A percentile compares a stretch with the other conserved stretches of the same genome.
These are phyloP conservation scores for Bombus fervidus DNA, from an alignment of 1,140 invertebrate genomes.

Conservation along the genomic window DNA sequence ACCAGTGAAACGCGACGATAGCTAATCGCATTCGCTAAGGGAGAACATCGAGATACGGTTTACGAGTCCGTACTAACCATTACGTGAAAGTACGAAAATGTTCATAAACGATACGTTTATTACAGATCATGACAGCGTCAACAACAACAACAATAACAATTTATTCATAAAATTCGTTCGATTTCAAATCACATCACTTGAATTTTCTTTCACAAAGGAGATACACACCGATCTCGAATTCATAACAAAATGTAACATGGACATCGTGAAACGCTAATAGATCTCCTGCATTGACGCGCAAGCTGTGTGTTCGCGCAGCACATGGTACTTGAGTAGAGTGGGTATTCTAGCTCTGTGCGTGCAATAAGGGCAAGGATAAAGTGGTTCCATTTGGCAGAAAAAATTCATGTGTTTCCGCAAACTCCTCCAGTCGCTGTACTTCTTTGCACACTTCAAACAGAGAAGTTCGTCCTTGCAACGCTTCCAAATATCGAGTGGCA, in stretches of 20 bases:
- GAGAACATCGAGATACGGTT: neutral
- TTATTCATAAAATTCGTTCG: neutral
- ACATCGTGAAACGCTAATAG: neutral
- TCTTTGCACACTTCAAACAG: conserved; percentile 73
- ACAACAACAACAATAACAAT: neutral
- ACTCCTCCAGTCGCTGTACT: conserved; percentile 76
- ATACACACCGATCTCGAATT: neutral
- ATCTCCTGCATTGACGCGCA: neutral
- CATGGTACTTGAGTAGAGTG: conserved; percentile 74
- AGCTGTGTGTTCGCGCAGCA: conserved; percentile 46
- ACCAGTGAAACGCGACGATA: neutral
- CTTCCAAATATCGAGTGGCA: conserved; percentile 70
- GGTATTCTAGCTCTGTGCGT: conserved; percentile 73
- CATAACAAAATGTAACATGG: neutral
- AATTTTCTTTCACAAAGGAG: neutral
- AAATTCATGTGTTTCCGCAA: conserved; percentile 82
- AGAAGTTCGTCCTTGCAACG: conserved; percentile 71
- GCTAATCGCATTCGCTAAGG: neutral
- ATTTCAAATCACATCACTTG: neutral
- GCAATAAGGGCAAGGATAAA: conserved; percentile 80
- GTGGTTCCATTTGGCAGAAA: conserved; percentile 82
- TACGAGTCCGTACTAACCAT: too few species aligned
- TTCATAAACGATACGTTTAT: conserved; percentile 30
- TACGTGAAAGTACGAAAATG: neutral
- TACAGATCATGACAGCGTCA: neutral